Conservation (phyloP, 2,797 vertebrate genomes). For the Lutjanus argentimaculatus region DNA sequence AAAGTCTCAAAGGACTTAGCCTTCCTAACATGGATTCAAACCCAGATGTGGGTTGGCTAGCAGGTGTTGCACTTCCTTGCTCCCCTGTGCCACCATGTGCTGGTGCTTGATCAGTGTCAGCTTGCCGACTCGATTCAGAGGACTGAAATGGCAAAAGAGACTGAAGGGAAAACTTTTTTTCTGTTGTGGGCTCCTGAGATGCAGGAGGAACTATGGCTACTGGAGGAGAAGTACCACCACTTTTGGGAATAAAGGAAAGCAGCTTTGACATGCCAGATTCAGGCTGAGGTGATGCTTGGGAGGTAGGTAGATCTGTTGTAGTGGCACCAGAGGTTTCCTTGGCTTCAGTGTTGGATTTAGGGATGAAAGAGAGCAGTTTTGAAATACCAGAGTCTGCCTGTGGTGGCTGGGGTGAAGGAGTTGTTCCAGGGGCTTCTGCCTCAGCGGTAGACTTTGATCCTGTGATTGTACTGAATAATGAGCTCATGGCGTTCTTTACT, state of each 20-base stretch:
- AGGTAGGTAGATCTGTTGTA: conserved; percentile 45
- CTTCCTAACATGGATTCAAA: conserved; percentile 91
- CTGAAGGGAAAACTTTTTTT: conserved; percentile 85
- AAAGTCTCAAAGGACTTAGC: conserved; percentile 91
- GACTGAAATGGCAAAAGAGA: conserved; percentile 84
- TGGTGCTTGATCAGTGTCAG: conserved; percentile 52
- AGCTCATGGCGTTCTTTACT: conserved; percentile 91
- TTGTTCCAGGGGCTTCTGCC: conserved; percentile 71
- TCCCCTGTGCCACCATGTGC: conserved; percentile 44
- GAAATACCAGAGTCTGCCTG: conserved; percentile 83
- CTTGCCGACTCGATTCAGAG: conserved; percentile 63
- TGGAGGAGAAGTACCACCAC: conserved; percentile 72
- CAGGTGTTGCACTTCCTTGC: conserved; percentile 56
- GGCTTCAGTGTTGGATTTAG: conserved; percentile 81
- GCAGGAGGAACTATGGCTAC: conserved; percentile 83
- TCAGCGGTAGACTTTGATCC: conserved; percentile 87
- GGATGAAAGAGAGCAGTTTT: conserved; percentile 85
- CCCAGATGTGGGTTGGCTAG: conserved; percentile 83
- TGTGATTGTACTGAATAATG: conserved; percentile 87
- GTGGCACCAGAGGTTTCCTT: conserved; percentile 72
- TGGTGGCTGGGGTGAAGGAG: conserved; percentile 69
- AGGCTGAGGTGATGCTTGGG: conserved; percentile 71
- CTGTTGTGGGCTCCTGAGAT: conserved; percentile 77
- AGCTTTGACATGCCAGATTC: conserved; percentile 86
- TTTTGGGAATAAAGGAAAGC: conserved; percentile 85